phyloP scores from a whole-genome alignment of 2,113 vertebrate genomes.

The Strix aluco region DNA sequence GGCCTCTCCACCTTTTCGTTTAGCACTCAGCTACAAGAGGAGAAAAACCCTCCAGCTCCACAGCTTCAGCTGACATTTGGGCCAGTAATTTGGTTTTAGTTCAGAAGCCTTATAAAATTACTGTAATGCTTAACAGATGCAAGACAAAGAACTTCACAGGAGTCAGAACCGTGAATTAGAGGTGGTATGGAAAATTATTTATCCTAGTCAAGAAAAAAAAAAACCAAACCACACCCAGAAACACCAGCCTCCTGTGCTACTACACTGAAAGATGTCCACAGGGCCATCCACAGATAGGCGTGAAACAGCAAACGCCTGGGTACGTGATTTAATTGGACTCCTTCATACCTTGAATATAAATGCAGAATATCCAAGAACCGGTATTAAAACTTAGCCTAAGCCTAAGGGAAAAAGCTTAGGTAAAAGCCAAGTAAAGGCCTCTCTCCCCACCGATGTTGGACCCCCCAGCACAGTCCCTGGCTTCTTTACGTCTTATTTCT shows the following conservation, averaged over 20 bases:
- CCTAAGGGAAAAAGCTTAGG: not conserved
- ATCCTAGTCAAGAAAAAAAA: not conserved
- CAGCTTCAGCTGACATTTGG: not conserved
- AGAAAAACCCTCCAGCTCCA: not conserved
- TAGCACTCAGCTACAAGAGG: not conserved
- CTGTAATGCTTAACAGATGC: slow-evolving; percentile 10
- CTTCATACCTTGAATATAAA: not conserved
- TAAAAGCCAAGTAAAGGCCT: not conserved
- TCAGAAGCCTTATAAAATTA: not conserved
- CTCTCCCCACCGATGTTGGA: not conserved
- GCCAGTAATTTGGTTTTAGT: not conserved
- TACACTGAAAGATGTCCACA: not conserved
- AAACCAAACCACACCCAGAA: not conserved
- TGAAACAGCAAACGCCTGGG: not conserved
- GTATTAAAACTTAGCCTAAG: not conserved
- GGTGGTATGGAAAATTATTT: not conserved
- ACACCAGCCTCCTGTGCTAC: not conserved
- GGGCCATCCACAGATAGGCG: not conserved
- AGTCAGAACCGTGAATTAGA: not conserved
- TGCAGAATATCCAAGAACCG: accelerated
- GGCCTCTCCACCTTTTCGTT: not conserved
- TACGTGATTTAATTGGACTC: not conserved
- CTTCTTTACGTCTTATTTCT: accelerated
- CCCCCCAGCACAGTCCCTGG: not conserved
- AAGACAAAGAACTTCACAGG: not conserved